phyloP scores from a whole-genome alignment of 2,797 vertebrate species.

The Neosilurus hyrtlii region DNA sequence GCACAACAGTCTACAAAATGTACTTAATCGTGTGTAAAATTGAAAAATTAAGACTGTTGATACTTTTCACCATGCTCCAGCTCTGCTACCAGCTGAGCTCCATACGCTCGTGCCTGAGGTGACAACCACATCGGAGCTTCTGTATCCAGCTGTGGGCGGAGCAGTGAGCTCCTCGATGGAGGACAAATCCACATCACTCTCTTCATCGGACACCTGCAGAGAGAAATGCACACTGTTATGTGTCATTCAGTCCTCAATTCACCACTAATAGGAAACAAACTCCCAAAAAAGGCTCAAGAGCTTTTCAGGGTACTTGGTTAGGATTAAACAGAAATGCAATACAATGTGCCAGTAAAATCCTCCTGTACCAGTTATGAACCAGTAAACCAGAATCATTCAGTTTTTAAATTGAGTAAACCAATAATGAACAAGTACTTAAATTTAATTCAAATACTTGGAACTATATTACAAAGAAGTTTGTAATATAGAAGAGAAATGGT shows the following conservation, averaged over 20 bases:
- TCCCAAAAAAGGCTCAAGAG: too few relatives aligned
- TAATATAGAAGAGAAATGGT: background rate
- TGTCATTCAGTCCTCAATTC: background rate
- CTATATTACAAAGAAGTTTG: background rate
- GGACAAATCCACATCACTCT: constrained; percentile 66
- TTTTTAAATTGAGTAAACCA: background rate
- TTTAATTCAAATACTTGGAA: background rate
- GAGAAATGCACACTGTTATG: constrained; percentile 19
- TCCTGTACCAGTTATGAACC: background rate
- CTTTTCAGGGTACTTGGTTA: background rate
- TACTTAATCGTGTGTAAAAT: background rate
- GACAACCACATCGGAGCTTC: constrained; percentile 48
- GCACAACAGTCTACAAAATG: background rate
- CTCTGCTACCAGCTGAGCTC: constrained; percentile 56
- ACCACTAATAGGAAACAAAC: too few relatives aligned
- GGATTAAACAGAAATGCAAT: background rate
- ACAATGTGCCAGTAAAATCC: background rate
- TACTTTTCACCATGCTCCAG: constrained; percentile 63
- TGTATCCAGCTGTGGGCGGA: constrained; percentile 29
- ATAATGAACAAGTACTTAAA: background rate
- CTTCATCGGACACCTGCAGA: constrained; percentile 56
- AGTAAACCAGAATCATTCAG: background rate
- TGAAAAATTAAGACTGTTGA: background rate
- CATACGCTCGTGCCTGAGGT: constrained; percentile 59
- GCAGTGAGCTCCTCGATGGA: constrained; percentile 65